Evolutionary conservation across 2,888 invertebrate species (phyloP).

Genomic region (Balanococcus diminutus): DNA sequence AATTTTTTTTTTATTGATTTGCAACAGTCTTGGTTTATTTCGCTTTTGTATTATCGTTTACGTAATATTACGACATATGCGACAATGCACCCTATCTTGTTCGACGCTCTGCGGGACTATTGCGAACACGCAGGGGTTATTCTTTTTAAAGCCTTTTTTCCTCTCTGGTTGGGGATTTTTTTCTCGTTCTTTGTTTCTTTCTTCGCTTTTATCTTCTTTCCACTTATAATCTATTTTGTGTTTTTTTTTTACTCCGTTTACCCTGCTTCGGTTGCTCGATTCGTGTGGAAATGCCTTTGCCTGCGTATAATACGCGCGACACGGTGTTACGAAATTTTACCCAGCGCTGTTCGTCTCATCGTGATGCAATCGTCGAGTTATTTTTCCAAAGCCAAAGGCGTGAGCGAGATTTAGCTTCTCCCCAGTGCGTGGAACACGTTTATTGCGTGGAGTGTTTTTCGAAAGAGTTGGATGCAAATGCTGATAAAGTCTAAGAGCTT

Average conservation of each 20-base stretch:
- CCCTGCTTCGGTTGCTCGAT: not conserved
- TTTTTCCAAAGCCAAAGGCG: not conserved
- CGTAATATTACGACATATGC: constrained; percentile 51
- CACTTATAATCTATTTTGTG: not conserved
- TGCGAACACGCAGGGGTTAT: not conserved
- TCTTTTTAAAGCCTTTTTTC: constrained; percentile 3
- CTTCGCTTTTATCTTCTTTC: constrained; percentile 11
- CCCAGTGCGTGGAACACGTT: too few relatives aligned
- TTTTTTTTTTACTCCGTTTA: not conserved
- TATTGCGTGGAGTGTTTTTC: not conserved
- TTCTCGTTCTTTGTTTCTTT: not conserved
- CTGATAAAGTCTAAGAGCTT: not conserved
- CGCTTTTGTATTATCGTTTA: constrained; percentile 51
- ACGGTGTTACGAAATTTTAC: not conserved
- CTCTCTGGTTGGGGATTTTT: not conserved
- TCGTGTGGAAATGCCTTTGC: not conserved
- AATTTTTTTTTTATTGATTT: constrained; percentile 46
- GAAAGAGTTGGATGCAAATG: not conserved
- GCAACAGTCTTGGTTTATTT: constrained; percentile 48
- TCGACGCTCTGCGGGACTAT: constrained; percentile 1
- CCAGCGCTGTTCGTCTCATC: not conserved
- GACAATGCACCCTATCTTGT: constrained; percentile 21
- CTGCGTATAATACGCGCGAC: not conserved
- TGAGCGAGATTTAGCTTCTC: too few relatives aligned
- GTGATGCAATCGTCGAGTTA: not conserved